phyloP scores from a whole-genome alignment of 1,140 invertebrate species.

The Dolichoris vasculosae region DNA sequence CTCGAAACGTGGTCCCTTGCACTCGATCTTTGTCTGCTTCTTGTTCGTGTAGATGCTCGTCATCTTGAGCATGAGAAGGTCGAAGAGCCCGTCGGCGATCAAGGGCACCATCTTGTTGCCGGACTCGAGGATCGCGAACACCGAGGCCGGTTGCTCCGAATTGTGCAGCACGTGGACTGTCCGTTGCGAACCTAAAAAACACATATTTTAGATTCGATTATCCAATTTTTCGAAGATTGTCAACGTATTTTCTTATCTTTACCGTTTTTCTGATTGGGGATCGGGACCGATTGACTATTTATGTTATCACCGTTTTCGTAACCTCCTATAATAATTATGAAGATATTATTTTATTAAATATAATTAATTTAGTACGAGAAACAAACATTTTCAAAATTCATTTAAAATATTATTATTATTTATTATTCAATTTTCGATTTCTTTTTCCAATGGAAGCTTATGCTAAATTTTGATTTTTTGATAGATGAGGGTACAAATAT shows the following conservation, averaged over 20 bases:
- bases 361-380: not conserved
- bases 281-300: not conserved
- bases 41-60: conserved; percentile 90
- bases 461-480: too few species aligned
- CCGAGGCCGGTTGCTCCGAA: conserved; percentile 94
- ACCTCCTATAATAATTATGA: not conserved
- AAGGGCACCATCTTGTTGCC: conserved; percentile 89
- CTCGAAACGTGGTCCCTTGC: conserved; percentile 93
- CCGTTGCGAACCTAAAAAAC: conserved; percentile 77
- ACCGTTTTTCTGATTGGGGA: conserved; percentile 17
- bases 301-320: conserved; percentile 2
- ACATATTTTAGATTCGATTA: not conserved
- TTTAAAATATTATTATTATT: too few species aligned
- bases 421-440: too few species aligned
- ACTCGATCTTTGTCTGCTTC: conserved; percentile 89
- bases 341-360: not conserved
- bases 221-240: not conserved
- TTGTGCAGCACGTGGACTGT: conserved; percentile 94
- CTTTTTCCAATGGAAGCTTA: too few species aligned
- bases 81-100: conserved; percentile 92
- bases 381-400: too few species aligned
- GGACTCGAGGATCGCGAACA: conserved; percentile 93
- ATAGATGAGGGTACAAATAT: too few species aligned
- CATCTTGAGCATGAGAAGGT: conserved; percentile 92
- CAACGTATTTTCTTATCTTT: not conserved